Base-by-base conservation (phyloP, 2,888 invertebrate species). In the Calliphora vomitoria region DNA sequence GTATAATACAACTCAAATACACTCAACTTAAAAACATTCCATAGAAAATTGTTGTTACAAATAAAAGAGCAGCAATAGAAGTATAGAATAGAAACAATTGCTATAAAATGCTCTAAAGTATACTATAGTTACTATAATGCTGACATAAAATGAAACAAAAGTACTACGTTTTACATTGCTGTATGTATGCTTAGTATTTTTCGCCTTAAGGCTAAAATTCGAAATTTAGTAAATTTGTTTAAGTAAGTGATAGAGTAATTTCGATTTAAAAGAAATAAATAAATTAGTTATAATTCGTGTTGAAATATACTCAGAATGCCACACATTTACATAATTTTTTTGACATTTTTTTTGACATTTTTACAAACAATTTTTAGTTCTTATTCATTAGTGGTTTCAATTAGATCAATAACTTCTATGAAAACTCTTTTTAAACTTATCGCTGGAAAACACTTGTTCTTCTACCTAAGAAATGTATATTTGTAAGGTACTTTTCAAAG, bases 1-100 rank as follows among this genome's bases (percentile, higher is more conserved):
- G 76, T 71, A 75, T 75, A 86, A 86, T 80, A 80, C 86, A 76
- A 58, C 83, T 86, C 75, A 80, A 80, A 86, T 66, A 86, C 86
- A 83, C 83, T 86, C 76, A 69, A 81, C 81, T 85, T 68, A 41
- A 80, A 80, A 76, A 76, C 6, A 62, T 58, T 69, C 31, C 50
- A 76, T 69, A 53, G 64, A 78, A 78, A 64, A 55, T 53, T 71
- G 44, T 71, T 71, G 58, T 18, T 62, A 55, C 8, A 64, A 64
- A 78, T 47, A 71, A 60, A 72, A 68, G 11, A 66, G n/a, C n/a
- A 78, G 38, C 55, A 71, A 78, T 44, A 18, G 18, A 31, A 38
- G 18, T 8, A n/a, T n/a, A 58, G 35, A 60, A 66, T 75, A 35
- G 58, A 74, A 82, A 83, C 69, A 76, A 83, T 76, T 83, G 62